These are phyloP conservation scores for Nebria brevicollis DNA, from an alignment of 2,888 invertebrate species.

Conservation along the genomic window DNA sequence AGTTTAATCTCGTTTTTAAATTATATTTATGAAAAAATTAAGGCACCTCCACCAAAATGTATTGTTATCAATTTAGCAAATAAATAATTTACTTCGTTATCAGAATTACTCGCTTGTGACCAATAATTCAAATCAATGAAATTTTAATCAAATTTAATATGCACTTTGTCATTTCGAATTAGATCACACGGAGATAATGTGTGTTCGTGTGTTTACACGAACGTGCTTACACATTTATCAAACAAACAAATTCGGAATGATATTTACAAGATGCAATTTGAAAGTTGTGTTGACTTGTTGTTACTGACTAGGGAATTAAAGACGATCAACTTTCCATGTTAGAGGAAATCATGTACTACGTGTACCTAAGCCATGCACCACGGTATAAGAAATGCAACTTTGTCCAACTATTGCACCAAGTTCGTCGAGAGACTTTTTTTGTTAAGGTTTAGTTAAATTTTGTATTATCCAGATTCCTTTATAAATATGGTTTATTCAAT, in stretches of 20 bases:
- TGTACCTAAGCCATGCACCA: not conserved
- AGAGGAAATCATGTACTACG: not conserved
- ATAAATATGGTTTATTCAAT: too few species aligned
- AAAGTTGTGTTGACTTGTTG: not conserved
- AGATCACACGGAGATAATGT: not conserved
- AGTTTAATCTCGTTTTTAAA: too few species aligned
- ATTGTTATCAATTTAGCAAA: not conserved
- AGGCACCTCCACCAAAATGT: not conserved
- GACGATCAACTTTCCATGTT: not conserved
- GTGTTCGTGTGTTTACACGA: not conserved
- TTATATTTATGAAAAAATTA: too few species aligned
- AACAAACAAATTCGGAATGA: not conserved
- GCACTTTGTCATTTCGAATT: not conserved
- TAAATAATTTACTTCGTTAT: not conserved
- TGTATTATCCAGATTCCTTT: not conserved
- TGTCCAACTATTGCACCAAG: not conserved
- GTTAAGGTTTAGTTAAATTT: not conserved
- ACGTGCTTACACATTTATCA: not conserved
- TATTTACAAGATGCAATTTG: not conserved
- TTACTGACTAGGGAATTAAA: not conserved
- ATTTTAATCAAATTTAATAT: not conserved
- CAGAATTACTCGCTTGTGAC: not conserved
- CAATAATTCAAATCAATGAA: not conserved
- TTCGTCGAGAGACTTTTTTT: not conserved
- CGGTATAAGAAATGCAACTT: not conserved